phyloP scores from a whole-genome alignment of 1,140 invertebrate genomes.

The Melanaphis sacchari region DNA sequence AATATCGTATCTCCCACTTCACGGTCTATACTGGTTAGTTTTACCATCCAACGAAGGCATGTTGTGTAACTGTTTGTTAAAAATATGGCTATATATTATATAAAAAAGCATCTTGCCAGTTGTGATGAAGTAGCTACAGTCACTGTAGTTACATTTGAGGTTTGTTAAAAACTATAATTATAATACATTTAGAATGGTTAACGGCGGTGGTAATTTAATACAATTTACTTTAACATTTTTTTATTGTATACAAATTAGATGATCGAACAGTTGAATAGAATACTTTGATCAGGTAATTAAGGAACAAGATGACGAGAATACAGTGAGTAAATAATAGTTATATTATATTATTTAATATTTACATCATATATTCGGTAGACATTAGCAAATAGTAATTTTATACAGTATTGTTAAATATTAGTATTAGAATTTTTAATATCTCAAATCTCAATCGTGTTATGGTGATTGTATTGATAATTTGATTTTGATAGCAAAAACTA shows the following conservation, averaged over 20 bases:
- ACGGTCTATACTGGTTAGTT: not conserved
- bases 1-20: not conserved
- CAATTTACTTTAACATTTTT: not conserved
- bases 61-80: not conserved
- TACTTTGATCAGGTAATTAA: not conserved
- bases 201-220: not conserved
- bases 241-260: not conserved
- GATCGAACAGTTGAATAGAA: not conserved
- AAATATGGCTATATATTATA: not conserved
- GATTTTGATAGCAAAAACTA: slow-evolving; percentile 11
- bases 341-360: not conserved
- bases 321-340: not conserved
- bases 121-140: not conserved
- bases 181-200: not conserved
- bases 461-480: slow-evolving; percentile 27
- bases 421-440: not conserved
- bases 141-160: not conserved
- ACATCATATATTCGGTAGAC: not conserved
- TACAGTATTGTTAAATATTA: no score
- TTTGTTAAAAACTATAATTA: not conserved
- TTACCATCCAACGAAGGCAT: not conserved
- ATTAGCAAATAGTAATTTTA: no score
- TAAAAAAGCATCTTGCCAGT: not conserved
- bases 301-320: not conserved
- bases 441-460: not conserved